phyloP scores from a whole-genome alignment of 2,888 invertebrate genomes.

The Cybosia mesomella region DNA sequence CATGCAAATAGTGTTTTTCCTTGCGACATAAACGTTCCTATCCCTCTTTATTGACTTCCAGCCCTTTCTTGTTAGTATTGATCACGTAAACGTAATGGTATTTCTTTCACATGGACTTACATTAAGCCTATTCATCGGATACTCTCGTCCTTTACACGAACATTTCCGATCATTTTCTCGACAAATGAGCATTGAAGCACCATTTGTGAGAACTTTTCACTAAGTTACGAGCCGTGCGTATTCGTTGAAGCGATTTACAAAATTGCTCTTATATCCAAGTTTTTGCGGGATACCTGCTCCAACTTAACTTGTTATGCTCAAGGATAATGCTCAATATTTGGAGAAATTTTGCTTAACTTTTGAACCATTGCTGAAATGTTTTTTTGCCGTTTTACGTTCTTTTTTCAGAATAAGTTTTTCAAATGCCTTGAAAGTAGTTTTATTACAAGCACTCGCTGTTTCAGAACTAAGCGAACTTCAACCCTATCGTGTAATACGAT shows the following conservation, averaged over 20 bases:
- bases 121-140: conserved; percentile 38
- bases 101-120: conserved; percentile 35
- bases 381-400: conserved; percentile 43
- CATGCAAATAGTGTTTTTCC: conserved; percentile 41
- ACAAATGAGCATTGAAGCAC: conserved; percentile 69
- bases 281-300: conserved; percentile 60
- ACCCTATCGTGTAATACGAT: neutral
- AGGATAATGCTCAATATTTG: conserved; percentile 62
- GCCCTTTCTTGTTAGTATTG: conserved; percentile 30
- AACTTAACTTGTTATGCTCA: conserved; percentile 60
- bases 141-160: conserved; percentile 27
- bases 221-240: conserved; percentile 67
- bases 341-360: conserved; percentile 51
- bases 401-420: conserved; percentile 31
- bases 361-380: conserved; percentile 43
- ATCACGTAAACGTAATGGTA: conserved; percentile 38
- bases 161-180: conserved; percentile 64
- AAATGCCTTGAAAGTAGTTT: neutral
- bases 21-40: conserved; percentile 37
- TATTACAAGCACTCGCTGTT: neutral
- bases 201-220: conserved; percentile 66
- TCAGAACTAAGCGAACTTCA: no score
- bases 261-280: conserved; percentile 68
- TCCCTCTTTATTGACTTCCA: conserved; percentile 37
- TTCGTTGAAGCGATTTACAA: conserved; percentile 71